Evolutionary conservation across 1,140 invertebrate species (phyloP).

Genomic region (Neodiprion fabricii): DNA sequence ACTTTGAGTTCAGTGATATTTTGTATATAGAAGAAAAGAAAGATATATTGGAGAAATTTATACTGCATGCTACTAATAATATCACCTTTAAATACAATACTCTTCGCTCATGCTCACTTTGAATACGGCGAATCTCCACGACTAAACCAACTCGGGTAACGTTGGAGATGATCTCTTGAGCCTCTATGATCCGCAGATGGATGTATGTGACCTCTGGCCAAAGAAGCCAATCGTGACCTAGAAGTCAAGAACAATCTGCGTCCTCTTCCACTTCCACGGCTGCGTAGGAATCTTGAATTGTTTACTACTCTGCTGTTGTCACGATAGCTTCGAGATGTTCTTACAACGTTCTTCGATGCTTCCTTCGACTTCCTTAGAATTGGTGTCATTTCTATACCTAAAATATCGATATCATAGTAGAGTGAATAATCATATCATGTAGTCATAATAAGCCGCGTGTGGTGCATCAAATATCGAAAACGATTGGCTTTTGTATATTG

Average conservation of each 20-base stretch:
- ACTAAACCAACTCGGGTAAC: slow-evolving; percentile 54
- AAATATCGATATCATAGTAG: not conserved
- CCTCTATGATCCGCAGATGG: slow-evolving; percentile 44
- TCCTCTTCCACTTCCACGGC: slow-evolving; percentile 58
- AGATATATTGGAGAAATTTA: too few relatives aligned
- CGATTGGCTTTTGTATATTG: too few relatives aligned
- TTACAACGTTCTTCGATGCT: slow-evolving; percentile 68
- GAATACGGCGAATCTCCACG: slow-evolving; percentile 54
- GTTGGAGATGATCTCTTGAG: slow-evolving; percentile 50
- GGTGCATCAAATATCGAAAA: too few relatives aligned
- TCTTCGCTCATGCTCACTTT: slow-evolving; percentile 38
- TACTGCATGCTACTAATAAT: too few relatives aligned
- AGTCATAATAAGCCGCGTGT: too few relatives aligned
- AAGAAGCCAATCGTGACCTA: slow-evolving; percentile 56
- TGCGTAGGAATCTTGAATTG: slow-evolving; percentile 59
- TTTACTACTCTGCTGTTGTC: slow-evolving; percentile 62
- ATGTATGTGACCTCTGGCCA: slow-evolving; percentile 53
- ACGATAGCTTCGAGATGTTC: slow-evolving; percentile 59
- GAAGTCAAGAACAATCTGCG: slow-evolving; percentile 56
- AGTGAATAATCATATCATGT: too few relatives aligned
- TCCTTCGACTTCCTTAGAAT: slow-evolving; percentile 90
- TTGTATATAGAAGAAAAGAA: too few relatives aligned
- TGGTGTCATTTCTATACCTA: slow-evolving; percentile 84
- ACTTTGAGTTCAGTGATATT: too few relatives aligned
- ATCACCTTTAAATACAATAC: not conserved